phyloP scores from a whole-genome alignment of 2,113 vertebrate species.

The Actinemys pallida region DNA sequence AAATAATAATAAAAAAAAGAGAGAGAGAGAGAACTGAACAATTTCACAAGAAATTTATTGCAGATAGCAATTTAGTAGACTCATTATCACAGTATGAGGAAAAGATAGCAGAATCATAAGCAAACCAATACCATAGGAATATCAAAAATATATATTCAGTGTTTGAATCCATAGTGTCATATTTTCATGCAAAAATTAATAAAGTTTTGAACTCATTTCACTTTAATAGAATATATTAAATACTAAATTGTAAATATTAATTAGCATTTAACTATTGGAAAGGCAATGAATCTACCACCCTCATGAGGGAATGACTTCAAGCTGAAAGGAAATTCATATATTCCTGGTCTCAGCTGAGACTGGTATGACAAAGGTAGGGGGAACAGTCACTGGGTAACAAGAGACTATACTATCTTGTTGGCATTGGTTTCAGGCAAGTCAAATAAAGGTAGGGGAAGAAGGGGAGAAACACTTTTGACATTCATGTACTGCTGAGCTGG shows the following conservation, averaged over 20 bases:
- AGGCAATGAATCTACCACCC: neutral
- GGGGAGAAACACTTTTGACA: neutral
- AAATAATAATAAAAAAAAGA: conserved; percentile 63
- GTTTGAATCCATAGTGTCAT: conserved; percentile 40
- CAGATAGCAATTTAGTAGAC: conserved; percentile 69
- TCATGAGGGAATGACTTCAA: conserved; percentile 18
- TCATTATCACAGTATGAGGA: conserved; percentile 76
- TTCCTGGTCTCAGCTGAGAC: conserved; percentile 24
- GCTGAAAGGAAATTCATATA: conserved; percentile 28
- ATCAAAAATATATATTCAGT: conserved; percentile 20
- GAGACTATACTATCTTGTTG: conserved; percentile 53
- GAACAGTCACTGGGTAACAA: conserved; percentile 4
- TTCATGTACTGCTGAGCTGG: conserved; percentile 18
- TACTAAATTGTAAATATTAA: conserved; percentile 64
- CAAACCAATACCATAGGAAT: conserved; percentile 68
- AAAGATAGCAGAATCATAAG: conserved; percentile 68
- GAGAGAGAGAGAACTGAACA: conserved; percentile 61
- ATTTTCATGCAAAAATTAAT: conserved; percentile 54
- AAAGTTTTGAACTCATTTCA: conserved; percentile 51
- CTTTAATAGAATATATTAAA: conserved; percentile 40
- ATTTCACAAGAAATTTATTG: conserved; percentile 76
- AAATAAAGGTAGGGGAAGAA: neutral
- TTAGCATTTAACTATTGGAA: conserved; percentile 59
- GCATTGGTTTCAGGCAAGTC: conserved; percentile 36
- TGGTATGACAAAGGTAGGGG: neutral